A percentile compares a stretch with the other conserved stretches of the same genome.
These are phyloP conservation scores for Thalassoma bifasciatum DNA, from an alignment of 2,113 vertebrate genomes.

Conservation along the genomic window DNA sequence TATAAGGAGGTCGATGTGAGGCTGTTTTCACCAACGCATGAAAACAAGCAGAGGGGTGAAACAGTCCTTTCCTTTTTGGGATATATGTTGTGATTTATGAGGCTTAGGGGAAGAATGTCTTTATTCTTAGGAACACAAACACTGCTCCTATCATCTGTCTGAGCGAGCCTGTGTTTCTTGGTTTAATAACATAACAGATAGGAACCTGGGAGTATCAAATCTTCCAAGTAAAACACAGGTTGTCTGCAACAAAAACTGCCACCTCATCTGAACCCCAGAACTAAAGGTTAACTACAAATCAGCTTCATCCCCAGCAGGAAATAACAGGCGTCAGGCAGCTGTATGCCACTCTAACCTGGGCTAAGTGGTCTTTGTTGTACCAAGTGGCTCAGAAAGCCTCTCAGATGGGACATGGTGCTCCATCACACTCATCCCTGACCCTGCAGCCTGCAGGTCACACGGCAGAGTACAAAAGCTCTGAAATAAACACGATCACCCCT, in stretches of 20 bases:
- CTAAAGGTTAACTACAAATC: slow-evolving; percentile 23
- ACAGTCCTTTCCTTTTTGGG: neutral
- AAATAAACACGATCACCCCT: slow-evolving; percentile 62
- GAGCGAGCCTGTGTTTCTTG: no score
- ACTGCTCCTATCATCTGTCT: no score
- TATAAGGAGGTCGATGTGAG: no score
- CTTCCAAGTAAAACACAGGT: slow-evolving; percentile 11
- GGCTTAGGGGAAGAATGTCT: neutral
- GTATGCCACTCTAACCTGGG: neutral
- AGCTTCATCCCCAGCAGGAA: slow-evolving; percentile 48
- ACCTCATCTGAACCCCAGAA: slow-evolving; percentile 10
- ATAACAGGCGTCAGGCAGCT: slow-evolving; percentile 42
- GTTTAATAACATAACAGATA: neutral
- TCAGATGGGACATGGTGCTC: slow-evolving; percentile 21
- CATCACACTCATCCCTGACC: slow-evolving; percentile 42
- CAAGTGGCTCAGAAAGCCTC: slow-evolving; percentile 14
- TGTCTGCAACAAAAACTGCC: neutral
- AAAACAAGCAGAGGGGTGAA: neutral
- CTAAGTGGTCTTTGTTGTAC: slow-evolving; percentile 56
- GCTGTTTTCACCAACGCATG: no score
- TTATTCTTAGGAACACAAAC: neutral
- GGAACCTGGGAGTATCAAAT: neutral
- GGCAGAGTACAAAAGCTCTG: slow-evolving; percentile 40
- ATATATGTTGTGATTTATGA: neutral
- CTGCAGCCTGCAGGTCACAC: slow-evolving; percentile 26